Base-by-base conservation (phyloP, 1,140 invertebrate species). In the Eupeodes corollae region DNA sequence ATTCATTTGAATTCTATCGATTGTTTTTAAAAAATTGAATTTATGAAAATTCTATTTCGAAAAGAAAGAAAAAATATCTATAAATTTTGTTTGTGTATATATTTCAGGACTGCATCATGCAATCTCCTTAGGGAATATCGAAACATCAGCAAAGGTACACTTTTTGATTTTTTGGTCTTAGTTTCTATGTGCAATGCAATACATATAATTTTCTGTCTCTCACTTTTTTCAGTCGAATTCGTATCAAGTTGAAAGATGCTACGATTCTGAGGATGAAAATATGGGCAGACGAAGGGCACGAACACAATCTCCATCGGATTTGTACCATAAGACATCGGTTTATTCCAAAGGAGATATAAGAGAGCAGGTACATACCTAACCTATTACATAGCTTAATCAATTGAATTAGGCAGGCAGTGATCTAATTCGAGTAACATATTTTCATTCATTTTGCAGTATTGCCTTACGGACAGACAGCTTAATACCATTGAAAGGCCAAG, bases 311-410 rank as follows among this genome's bases (percentile, higher is more conserved):
- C 72, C 66, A 63, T 72, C 69, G 59, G 69, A 70, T 70, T 56
- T 66, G 66, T 54, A 67, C 53, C 61, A 61, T 42, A 62, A 71
- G 57, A 75, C 80, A 45, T 86, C 84, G 30, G 75, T 89, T 52
- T 92, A 92, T 71, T 91, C 88, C 19, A 84, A 88, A 56, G 86
- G 91, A 69, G 89, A 91, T 64, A 88, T 88, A 51, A 73, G 83
- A 34, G 86, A 89, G 58, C 66, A 68, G 56, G 66, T 67, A 35
- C 51, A 10, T 19, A 21, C n/a, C n/a, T n/a, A n/a, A n/a, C n/a
- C n/a, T n/a, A n/a, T n/a, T n/a, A n/a, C n/a, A n/a, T n/a, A n/a
- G n/a, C n/a, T n/a, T n/a, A n/a, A n/a, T n/a, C 12, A 19, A 34
- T 45, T 26, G 15, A 45, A 15, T 37, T 11, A 8, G 1, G n/a